A percentile compares a stretch with the other conserved stretches of the same genome.
These are phyloP conservation scores for Promerops cafer DNA, from an alignment of 2,113 vertebrate species.

Conservation along the genomic window DNA sequence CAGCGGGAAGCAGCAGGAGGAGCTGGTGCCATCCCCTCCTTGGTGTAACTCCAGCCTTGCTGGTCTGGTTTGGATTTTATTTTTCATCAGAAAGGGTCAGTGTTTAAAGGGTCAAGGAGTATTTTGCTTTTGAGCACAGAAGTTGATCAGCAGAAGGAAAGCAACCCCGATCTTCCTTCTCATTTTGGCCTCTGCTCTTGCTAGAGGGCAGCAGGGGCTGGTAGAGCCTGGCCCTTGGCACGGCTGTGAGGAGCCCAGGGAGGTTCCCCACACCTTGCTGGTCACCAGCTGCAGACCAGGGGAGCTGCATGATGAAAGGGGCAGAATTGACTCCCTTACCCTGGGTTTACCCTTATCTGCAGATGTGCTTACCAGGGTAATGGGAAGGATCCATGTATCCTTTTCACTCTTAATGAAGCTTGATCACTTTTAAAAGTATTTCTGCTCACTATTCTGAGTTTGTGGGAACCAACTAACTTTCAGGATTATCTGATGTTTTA, in stretches of 20 bases:
- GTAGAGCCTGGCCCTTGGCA: background rate
- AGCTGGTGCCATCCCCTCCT: background rate
- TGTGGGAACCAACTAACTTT: background rate
- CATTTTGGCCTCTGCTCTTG: background rate
- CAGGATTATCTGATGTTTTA: background rate
- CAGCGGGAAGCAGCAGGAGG: background rate
- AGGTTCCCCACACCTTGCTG: background rate
- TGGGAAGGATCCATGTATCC: background rate
- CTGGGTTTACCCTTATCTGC: background rate
- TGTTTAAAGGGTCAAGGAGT: background rate
- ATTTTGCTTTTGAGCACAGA: background rate
- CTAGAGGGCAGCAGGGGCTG: background rate
- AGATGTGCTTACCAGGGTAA: background rate
- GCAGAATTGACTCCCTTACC: background rate
- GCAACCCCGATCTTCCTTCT: accelerated
- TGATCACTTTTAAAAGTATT: background rate
- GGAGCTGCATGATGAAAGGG: background rate
- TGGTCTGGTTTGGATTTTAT: background rate
- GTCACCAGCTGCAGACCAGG: background rate
- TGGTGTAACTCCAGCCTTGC: background rate
- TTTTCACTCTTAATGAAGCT: background rate
- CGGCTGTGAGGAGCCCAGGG: background rate
- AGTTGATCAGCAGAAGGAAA: background rate
- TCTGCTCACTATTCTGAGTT: background rate
- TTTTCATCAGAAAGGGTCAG: background rate